A percentile compares a stretch with the other conserved stretches of the same genome.
These are phyloP conservation scores for Sarcophilus harrisii DNA, from an alignment of 2,797 vertebrate species.

Conservation along the genomic window DNA sequence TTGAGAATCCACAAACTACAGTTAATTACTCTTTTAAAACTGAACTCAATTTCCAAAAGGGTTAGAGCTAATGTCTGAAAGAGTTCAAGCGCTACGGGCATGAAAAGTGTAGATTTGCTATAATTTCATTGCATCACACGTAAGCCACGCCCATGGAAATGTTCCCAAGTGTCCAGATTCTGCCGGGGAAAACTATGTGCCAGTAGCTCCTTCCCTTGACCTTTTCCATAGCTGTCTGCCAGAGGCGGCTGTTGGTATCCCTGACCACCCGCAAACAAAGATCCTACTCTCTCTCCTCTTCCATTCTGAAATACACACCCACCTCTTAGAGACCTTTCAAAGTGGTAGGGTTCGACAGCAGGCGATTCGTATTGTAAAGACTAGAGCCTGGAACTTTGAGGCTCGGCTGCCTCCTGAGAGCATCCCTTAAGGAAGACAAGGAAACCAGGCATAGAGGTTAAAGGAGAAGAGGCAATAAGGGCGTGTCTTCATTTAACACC, in stretches of 20 bases:
- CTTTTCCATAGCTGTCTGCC: not conserved
- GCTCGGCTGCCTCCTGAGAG: not conserved
- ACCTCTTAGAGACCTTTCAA: constrained; percentile 21
- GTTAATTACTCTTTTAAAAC: not conserved
- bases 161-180: not conserved
- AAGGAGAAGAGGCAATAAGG: not conserved
- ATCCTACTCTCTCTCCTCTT: constrained; percentile 4
- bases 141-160: not conserved
- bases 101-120: not conserved
- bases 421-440: not conserved
- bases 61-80: not conserved
- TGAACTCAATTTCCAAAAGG: not conserved
- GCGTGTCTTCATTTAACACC: not conserved
- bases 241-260: not conserved
- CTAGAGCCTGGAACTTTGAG: not conserved
- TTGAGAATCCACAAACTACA: not conserved
- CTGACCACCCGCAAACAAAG: constrained; percentile 24
- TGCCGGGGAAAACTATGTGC: not conserved
- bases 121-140: not conserved
- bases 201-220: not conserved
- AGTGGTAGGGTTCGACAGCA: not conserved
- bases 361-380: not conserved
- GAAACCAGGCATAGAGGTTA: not conserved
- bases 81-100: not conserved
- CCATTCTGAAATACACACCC: not conserved